phyloP scores from a whole-genome alignment of 2,797 vertebrate species.

The Poeciliopsis turneri region DNA sequence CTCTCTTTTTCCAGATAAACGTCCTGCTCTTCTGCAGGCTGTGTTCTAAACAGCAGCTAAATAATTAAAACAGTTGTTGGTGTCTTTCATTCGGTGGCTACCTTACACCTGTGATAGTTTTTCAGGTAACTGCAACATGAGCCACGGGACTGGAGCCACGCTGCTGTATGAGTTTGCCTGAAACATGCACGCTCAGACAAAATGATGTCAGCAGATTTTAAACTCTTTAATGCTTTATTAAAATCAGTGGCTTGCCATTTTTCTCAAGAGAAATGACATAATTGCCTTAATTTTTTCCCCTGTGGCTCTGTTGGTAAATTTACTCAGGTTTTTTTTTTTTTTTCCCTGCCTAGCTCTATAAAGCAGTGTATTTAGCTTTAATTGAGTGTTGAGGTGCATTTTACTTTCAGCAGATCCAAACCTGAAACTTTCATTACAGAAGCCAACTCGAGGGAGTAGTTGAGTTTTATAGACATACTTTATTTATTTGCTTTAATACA shows the following conservation, averaged over 20 bases:
- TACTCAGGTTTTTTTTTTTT: slow-evolving; percentile 12
- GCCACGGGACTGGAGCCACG: slow-evolving; percentile 47
- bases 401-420: slow-evolving; percentile 19
- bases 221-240: slow-evolving; percentile 20
- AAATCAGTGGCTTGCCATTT: slow-evolving; percentile 1
- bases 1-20: slow-evolving; percentile 16
- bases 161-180: slow-evolving; percentile 36
- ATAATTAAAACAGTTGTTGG: slow-evolving; percentile 72
- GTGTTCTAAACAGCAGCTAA: slow-evolving; percentile 63
- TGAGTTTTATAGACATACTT: slow-evolving; percentile 26
- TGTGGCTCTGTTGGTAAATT: slow-evolving; percentile 27
- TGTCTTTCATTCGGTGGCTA: slow-evolving; percentile 70
- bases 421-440: slow-evolving; percentile 49
- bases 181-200: slow-evolving; percentile 43
- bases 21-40: slow-evolving; percentile 14
- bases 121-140: slow-evolving; percentile 76
- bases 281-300: slow-evolving; percentile 23
- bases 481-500: slow-evolving; percentile 53
- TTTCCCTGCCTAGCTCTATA: slow-evolving; percentile 1
- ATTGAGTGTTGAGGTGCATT: slow-evolving; percentile 30
- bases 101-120: slow-evolving; percentile 77
- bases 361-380: slow-evolving; percentile 22
- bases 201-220: slow-evolving; percentile 35
- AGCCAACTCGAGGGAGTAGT: slow-evolving; percentile 17
- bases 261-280: slow-evolving; percentile 31